Conservation (phyloP, 2,888 invertebrate genomes). For the Amblyteles armatorius region DNA sequence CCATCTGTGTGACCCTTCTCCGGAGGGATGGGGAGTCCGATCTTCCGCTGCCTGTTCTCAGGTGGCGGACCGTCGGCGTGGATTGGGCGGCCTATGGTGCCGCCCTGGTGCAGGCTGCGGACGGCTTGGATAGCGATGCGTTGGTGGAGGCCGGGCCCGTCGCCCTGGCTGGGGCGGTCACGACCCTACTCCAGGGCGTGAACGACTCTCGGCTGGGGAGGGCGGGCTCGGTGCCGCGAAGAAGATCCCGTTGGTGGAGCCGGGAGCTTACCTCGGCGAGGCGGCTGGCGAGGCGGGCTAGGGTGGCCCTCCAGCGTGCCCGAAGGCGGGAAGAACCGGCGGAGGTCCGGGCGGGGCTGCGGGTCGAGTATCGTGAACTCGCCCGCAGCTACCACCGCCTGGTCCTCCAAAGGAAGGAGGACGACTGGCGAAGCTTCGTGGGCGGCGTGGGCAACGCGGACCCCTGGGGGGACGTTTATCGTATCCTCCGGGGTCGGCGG, state of each 20-base stretch:
- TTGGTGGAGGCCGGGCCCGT: background rate
- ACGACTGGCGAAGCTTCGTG: no score
- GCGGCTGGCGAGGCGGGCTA: slow-evolving; percentile 13
- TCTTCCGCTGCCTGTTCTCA: no score
- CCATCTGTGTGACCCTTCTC: no score
- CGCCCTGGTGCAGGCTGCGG: background rate
- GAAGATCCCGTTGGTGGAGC: slow-evolving; percentile 2
- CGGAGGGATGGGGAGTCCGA: no score
- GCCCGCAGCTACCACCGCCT: no score
- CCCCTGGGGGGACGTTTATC: no score
- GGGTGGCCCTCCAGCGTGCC: slow-evolving; percentile 17
- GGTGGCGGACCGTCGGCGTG: no score
- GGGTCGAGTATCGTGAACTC: background rate
- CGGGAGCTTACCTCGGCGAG: slow-evolving; percentile 16
- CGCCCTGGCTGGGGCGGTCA: slow-evolving; percentile 1
- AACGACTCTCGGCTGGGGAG: background rate
- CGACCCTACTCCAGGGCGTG: background rate
- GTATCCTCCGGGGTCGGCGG: no score
- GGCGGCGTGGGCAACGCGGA: no score
- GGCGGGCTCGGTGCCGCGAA: background rate
- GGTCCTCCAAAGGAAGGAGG: no score
- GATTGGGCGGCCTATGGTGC: no score
- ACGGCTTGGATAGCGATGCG: background rate
- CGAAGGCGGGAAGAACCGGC: background rate
- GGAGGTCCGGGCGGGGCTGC: background rate